Evolutionary conservation across 2,797 vertebrate species (phyloP).

Genomic region (Mormyrops attenuatus): DNA sequence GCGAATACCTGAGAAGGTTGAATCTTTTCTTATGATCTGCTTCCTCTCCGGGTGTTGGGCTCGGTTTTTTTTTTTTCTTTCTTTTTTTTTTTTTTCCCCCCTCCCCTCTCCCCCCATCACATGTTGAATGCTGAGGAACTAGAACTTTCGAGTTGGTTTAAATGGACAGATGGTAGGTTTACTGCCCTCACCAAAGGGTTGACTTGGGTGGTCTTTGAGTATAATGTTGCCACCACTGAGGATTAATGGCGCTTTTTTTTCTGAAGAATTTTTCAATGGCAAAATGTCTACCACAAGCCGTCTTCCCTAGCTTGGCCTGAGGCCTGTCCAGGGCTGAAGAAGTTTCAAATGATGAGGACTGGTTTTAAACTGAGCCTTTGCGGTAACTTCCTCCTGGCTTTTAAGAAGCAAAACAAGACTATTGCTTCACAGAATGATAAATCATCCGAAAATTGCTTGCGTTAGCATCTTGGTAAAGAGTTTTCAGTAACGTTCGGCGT

Average conservation of each 20-base stretch:
- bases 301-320: not conserved
- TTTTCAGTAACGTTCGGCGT: not conserved
- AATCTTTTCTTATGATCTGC: not conserved
- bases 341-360: not conserved
- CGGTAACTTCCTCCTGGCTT: not conserved
- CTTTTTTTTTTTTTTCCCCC: not conserved
- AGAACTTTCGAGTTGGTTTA: not conserved
- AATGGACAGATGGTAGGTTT: constrained; percentile 2
- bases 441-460: not conserved
- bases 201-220: not conserved
- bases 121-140: not conserved
- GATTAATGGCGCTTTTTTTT: not conserved
- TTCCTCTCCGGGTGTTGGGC: not conserved
- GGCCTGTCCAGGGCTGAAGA: not conserved
- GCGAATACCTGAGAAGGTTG: not conserved
- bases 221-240: not conserved
- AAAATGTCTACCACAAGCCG: not conserved
- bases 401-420: not conserved
- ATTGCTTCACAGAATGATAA: not conserved
- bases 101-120: not conserved
- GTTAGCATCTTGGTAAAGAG: not conserved
- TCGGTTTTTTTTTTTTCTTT: not conserved
- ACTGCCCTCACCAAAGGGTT: not conserved
- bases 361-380: not conserved
- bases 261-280: not conserved